Conservation (phyloP, 2,888 invertebrate species). For the Andrena minutula region DNA sequence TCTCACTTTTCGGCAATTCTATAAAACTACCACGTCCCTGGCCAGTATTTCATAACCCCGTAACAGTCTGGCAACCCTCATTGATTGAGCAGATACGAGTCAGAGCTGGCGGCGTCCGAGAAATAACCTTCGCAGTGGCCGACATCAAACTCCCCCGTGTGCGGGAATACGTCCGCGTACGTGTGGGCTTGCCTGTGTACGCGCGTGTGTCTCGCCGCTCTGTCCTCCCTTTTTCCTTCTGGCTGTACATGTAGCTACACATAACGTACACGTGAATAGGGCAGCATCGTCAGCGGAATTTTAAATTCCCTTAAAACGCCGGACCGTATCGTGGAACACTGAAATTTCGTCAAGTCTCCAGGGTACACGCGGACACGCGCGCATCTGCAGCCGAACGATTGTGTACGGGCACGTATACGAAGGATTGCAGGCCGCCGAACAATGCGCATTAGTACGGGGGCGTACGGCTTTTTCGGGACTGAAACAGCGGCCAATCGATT, state of each 20-base stretch:
- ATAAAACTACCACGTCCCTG: slow-evolving; percentile 73
- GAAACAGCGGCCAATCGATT: slow-evolving; percentile 53
- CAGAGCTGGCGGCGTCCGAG: slow-evolving; percentile 59
- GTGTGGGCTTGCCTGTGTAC: background rate
- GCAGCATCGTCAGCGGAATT: slow-evolving; percentile 76
- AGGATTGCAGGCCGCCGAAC: background rate
- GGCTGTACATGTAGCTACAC: slow-evolving; percentile 41
- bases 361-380: slow-evolving; percentile 10
- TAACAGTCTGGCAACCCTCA: slow-evolving; percentile 77
- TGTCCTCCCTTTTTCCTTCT: background rate
- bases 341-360: slow-evolving; percentile 64
- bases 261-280: slow-evolving; percentile 62
- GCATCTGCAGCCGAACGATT: slow-evolving; percentile 14
- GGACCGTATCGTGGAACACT: slow-evolving; percentile 55
- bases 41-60: slow-evolving; percentile 76
- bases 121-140: slow-evolving; percentile 69
- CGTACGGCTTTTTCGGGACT: slow-evolving; percentile 17
- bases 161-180: slow-evolving; percentile 25
- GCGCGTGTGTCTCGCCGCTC: slow-evolving; percentile 4
- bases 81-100: slow-evolving; percentile 78
- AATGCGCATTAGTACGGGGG: slow-evolving; percentile 13
- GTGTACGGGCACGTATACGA: background rate
- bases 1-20: slow-evolving; percentile 63
- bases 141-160: slow-evolving; percentile 44
- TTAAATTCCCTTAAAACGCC: slow-evolving; percentile 75